These are phyloP conservation scores for Styela plicata DNA, from an alignment of 23 tunicate genomes.

Conservation along the genomic window DNA sequence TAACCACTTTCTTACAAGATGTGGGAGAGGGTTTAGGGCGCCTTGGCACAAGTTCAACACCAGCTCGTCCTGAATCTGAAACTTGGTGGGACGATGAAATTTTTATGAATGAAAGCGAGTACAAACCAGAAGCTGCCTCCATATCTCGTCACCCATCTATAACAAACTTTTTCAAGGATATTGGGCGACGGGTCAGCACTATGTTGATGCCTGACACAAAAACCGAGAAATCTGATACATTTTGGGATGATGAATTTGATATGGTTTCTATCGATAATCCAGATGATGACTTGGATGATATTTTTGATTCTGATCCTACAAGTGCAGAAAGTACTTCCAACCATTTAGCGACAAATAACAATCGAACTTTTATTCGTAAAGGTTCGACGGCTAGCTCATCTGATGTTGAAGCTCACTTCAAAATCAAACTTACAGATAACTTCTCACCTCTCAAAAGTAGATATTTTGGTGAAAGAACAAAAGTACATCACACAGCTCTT, in stretches of 20 bases:
- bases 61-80: constrained; percentile 2
- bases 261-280: constrained; percentile 16
- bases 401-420: constrained; percentile 31
- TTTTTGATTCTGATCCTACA: constrained; percentile 47
- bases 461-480: constrained; percentile 43
- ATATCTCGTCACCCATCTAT: background rate
- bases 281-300: constrained; percentile 30
- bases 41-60: background rate
- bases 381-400: background rate
- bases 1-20: constrained; percentile 54
- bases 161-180: constrained; percentile 12
- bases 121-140: background rate
- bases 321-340: background rate
- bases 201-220: background rate
- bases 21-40: constrained; percentile 53
- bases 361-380: background rate
- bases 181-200: background rate
- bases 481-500: constrained; percentile 42
- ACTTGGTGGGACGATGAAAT: constrained; percentile 25
- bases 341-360: background rate
- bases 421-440: constrained; percentile 40
- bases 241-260: constrained; percentile 71
- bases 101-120: constrained; percentile 11
- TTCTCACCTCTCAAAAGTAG: constrained; percentile 60
- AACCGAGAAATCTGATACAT: background rate